Base-by-base conservation (phyloP, 2,113 vertebrate genomes). In the Colius striatus region DNA sequence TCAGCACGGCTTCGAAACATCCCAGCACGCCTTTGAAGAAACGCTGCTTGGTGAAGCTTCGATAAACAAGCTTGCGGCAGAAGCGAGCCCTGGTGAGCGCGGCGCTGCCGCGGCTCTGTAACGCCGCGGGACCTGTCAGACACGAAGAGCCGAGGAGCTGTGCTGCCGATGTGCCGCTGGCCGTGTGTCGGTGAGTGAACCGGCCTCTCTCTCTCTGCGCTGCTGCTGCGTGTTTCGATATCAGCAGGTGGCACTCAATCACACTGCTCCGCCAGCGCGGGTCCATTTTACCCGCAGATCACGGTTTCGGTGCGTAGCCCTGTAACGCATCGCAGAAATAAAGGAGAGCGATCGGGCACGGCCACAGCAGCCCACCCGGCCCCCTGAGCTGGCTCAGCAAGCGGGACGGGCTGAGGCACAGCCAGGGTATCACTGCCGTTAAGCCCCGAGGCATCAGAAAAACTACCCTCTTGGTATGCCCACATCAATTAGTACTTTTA, bases 191-290 rank as follows among this genome's bases (percentile, higher is more conserved):
- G 5, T 3, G 51, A 8, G 6, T 2, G 27, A 81, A 8, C 54
- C 5, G 2, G 41, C 72, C 54, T 36, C 36, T n/a, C 34, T 45
- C 43, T 30, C n/a, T 51, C n/a, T 22, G 54, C 8, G 1, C 9
- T 43, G 86, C 70, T 43, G 86, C 70, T 79, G 34, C 54, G 8
- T 13, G 74, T 78, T 65, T 34, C 9, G 10, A 29, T 20, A 62
- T 73, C 95, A n/a, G 83, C 32, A 93, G 94, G 20, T 89, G 95
- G 86, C 88, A 87, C 90, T 71, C 76, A 65, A 65, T 21, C 60
- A 1, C 29, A 68, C 85, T 68, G 53, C 58, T 81, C 29, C 29
- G 70, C n/a, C 4, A 65, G 67, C 1, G 8, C 63, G 9, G 47
- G 34, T 36, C 72, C 32, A 2, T 55, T 60, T 80, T 11, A 5